Evolutionary conservation across 2,888 invertebrate species (phyloP).

Genomic region (Cancer borealis): DNA sequence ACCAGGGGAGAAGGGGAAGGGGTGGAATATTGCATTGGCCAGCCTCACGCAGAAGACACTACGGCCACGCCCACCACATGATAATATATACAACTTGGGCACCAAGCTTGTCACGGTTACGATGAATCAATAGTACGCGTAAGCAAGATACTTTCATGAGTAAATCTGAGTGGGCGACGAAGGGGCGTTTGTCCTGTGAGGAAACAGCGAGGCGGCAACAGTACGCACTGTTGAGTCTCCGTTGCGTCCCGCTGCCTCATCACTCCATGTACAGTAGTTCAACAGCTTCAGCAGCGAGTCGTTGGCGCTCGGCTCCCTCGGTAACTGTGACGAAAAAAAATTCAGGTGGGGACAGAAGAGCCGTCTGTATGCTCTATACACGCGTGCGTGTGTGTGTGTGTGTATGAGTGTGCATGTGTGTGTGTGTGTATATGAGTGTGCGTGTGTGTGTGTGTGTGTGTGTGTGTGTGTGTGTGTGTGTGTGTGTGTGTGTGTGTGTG

Average conservation of each 20-base stretch:
- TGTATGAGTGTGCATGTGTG: too few species aligned
- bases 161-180: background rate
- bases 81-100: background rate
- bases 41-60: background rate
- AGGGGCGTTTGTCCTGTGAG: background rate
- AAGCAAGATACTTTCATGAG: background rate
- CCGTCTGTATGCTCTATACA: too few species aligned
- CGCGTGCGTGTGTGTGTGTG: too few species aligned
- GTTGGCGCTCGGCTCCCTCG: background rate
- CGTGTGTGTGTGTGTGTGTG: too few species aligned
- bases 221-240: background rate
- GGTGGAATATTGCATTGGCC: background rate
- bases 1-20: background rate
- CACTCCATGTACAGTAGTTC: background rate
- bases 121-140: background rate
- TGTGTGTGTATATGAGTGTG: too few species aligned
- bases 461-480: too few species aligned
- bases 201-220: slow-evolving; percentile 33
- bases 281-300: background rate
- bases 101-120: background rate
- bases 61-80: background rate
- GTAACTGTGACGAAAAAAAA: background rate
- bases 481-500: too few species aligned
- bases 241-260: slow-evolving; percentile 5
- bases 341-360: background rate